Conservation (phyloP, 2,888 invertebrate genomes). For the Chloromyia formosa region DNA sequence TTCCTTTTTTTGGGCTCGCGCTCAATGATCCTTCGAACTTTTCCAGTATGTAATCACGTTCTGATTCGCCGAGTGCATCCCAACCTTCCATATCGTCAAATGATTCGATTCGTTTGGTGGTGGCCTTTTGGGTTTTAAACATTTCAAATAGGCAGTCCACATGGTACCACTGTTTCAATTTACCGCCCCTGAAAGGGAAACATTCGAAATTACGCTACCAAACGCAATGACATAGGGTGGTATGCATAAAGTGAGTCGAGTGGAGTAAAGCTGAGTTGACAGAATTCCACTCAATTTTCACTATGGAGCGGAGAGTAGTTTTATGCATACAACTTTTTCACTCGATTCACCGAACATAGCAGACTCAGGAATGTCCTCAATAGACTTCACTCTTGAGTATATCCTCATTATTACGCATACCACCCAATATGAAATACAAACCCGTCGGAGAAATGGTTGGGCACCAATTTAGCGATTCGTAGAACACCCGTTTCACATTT, state of each 20-base stretch:
- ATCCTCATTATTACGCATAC: not conserved
- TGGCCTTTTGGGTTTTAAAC: slow-evolving; percentile 79
- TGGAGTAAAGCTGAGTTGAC: no score
- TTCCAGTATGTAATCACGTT: slow-evolving; percentile 70
- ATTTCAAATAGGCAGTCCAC: slow-evolving; percentile 81
- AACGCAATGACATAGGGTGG: not conserved
- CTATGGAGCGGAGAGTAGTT: no score
- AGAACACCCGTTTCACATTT: slow-evolving; percentile 77
- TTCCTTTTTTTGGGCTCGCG: slow-evolving; percentile 21
- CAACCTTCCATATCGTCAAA: slow-evolving; percentile 83
- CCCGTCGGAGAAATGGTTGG: slow-evolving; percentile 67
- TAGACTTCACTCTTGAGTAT: no score
- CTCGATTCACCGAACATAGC: no score
- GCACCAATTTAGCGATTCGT: slow-evolving; percentile 78
- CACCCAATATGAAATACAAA: slow-evolving; percentile 67
- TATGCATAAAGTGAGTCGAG: no score
- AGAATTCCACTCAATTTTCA: no score
- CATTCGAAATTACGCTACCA: not conserved
- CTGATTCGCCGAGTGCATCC: slow-evolving; percentile 72
- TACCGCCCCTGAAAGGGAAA: slow-evolving; percentile 60
- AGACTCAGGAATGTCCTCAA: no score
- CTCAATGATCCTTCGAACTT: slow-evolving; percentile 41
- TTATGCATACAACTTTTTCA: no score
- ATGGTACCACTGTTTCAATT: slow-evolving; percentile 89
- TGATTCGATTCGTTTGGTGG: slow-evolving; percentile 83